These are phyloP conservation scores for Zaprionus taronus DNA, from an alignment of 1,140 invertebrate genomes.

Conservation along the genomic window DNA sequence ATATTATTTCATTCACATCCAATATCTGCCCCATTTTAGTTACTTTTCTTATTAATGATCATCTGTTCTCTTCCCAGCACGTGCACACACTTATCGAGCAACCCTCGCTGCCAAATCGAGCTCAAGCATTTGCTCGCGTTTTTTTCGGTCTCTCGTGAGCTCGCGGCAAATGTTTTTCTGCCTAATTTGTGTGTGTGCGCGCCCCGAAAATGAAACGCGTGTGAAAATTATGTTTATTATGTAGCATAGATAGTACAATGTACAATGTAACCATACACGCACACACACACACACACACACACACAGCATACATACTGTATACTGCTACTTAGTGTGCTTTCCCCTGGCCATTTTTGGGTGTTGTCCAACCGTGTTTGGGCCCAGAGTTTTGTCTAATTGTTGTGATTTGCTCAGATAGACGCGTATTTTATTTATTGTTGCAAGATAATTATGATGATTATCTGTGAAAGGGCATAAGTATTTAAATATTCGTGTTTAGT, in stretches of 20 bases:
- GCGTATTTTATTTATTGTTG: constrained; percentile 75
- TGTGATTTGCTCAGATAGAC: constrained; percentile 76
- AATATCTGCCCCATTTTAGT: too few relatives aligned
- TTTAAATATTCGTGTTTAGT: constrained; percentile 56
- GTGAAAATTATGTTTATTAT: constrained; percentile 80
- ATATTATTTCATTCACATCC: too few relatives aligned
- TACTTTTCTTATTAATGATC: not conserved
- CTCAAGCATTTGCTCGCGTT: constrained; percentile 49
- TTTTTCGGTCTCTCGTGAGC: constrained; percentile 26
- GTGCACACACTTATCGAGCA: constrained; percentile 12
- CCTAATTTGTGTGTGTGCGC: constrained; percentile 74
- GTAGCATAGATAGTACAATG: constrained; percentile 54
- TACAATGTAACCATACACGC: constrained; percentile 26
- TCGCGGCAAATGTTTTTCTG: constrained; percentile 63
- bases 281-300: constrained; percentile 39
- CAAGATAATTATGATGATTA: constrained; percentile 81
- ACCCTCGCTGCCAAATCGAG: constrained; percentile 32
- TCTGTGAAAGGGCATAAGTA: constrained; percentile 69
- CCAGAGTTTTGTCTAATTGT: constrained; percentile 65
- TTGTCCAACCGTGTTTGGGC: constrained; percentile 58
- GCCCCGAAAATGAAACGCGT: constrained; percentile 76
- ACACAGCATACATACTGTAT: constrained; percentile 35
- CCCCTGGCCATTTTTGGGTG: constrained; percentile 53
- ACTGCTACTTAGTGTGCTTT: constrained; percentile 46
- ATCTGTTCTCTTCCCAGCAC: not conserved